Conservation (phyloP, 1,140 invertebrate species). For the Notospermus geniculatus region DNA sequence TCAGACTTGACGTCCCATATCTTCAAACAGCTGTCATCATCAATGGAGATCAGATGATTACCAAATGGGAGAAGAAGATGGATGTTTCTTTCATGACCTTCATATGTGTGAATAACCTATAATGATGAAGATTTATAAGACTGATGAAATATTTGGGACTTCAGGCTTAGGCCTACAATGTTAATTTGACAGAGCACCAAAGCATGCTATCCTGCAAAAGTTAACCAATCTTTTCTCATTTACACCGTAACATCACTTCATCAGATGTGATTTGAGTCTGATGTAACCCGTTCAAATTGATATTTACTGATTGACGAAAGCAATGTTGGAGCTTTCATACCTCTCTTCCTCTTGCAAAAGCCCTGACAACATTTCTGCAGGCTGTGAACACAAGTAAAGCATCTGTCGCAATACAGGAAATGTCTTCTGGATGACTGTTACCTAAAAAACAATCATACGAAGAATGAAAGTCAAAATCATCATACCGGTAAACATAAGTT, state of each 20-base stretch:
- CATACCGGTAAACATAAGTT: too few species aligned
- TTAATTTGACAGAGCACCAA: too few species aligned
- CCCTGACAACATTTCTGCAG: constrained; percentile 71
- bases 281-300: too few species aligned
- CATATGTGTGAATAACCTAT: constrained; percentile 74
- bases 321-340: constrained; percentile 44
- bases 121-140: constrained; percentile 14
- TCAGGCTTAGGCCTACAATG: too few species aligned
- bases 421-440: constrained; percentile 72
- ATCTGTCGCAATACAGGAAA: constrained; percentile 78
- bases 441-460: constrained; percentile 31
- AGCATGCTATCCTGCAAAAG: too few species aligned
- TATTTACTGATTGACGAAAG: too few species aligned
- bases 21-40: constrained; percentile 73
- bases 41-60: constrained; percentile 79
- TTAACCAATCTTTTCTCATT: too few species aligned
- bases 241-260: too few species aligned
- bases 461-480: too few species aligned
- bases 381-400: constrained; percentile 80
- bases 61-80: constrained; percentile 84
- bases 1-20: constrained; percentile 84
- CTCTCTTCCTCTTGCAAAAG: constrained; percentile 84
- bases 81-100: constrained; percentile 71
- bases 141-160: too few species aligned
- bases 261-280: too few species aligned